phyloP scores from a whole-genome alignment of 2,797 vertebrate species.

The Antrozous pallidus region DNA sequence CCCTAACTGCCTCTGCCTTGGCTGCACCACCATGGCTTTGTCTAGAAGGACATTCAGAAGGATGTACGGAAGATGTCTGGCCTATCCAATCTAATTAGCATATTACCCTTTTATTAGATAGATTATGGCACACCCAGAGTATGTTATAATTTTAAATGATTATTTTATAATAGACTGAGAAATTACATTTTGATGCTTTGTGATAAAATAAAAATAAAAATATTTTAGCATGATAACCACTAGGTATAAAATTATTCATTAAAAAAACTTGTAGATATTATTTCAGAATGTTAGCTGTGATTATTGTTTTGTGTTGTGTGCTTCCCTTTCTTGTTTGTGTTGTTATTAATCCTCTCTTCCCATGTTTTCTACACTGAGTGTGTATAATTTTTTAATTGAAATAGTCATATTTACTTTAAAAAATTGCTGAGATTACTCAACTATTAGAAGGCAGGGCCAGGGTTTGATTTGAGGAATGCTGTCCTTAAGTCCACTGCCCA shows the following conservation, averaged over 20 bases:
- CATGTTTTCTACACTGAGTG: background rate
- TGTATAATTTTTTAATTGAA: background rate
- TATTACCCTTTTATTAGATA: too few species aligned
- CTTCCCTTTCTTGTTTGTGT: background rate
- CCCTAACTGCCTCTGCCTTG: too few species aligned
- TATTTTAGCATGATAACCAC: background rate
- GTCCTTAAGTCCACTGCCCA: background rate
- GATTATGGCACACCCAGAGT: background rate
- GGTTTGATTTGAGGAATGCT: background rate
- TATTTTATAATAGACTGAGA: background rate
- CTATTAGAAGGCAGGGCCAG: background rate
- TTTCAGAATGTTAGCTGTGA: background rate
- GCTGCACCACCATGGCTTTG: too few species aligned
- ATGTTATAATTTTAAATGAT: background rate
- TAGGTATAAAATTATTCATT: background rate
- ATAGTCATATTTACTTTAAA: background rate
- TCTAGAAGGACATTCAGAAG: too few species aligned
- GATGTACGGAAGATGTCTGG: too few species aligned
- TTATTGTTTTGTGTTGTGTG: background rate
- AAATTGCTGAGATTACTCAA: background rate
- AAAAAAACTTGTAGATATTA: background rate
- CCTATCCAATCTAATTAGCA: too few species aligned
- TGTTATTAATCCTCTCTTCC: background rate
- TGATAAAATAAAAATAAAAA: background rate
- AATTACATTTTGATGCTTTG: background rate